Percentiles rank a stretch among this genome's conserved stretches.
Evolutionary conservation across 2,888 invertebrate species (phyloP).

Genomic region (Caenorhabditis panamensis): DNA sequence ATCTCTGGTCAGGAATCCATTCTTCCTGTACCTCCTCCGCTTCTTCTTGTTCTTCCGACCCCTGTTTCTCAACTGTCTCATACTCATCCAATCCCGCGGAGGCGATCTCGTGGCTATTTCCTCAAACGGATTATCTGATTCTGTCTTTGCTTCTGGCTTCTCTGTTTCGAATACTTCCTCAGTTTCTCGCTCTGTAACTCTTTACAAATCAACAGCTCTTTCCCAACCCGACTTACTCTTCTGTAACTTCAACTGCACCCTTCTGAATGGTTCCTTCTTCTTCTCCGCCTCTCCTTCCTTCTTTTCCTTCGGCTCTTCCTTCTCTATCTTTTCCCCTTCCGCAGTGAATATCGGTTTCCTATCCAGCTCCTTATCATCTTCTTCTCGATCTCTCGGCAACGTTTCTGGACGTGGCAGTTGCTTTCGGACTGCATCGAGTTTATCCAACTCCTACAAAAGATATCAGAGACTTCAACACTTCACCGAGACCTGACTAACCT

Average conservation of each 20-base stretch:
- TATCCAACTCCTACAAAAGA: conserved; percentile 63
- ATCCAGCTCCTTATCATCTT: conserved; percentile 63
- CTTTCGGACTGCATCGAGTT: conserved; percentile 63
- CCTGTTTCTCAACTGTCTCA: conserved; percentile 55
- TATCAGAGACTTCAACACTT: background rate
- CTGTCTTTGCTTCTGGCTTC: conserved; percentile 2
- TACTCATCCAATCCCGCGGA: conserved; percentile 47
- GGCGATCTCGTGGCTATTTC: conserved; percentile 70
- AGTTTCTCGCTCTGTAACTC: background rate
- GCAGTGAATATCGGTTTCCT: conserved; percentile 43
- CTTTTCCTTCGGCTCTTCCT: conserved; percentile 8
- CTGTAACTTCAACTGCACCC: conserved; percentile 47
- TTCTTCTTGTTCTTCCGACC: conserved; percentile 46
- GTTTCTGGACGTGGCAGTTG: conserved; percentile 61
- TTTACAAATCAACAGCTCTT: background rate
- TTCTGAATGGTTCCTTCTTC: conserved; percentile 44
- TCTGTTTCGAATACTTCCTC: conserved; percentile 1
- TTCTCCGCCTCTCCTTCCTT: background rate
- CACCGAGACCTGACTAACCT: conserved; percentile 35
- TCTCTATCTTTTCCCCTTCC: conserved; percentile 33
- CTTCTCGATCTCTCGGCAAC: conserved; percentile 57
- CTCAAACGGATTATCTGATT: conserved; percentile 70
- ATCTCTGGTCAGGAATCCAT: conserved; percentile 58
- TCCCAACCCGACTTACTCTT: conserved; percentile 19
- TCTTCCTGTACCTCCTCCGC: conserved; percentile 46